These are phyloP conservation scores for Rhinichthys osculus DNA, from an alignment of 2,797 vertebrate genomes.

Conservation along the genomic window DNA sequence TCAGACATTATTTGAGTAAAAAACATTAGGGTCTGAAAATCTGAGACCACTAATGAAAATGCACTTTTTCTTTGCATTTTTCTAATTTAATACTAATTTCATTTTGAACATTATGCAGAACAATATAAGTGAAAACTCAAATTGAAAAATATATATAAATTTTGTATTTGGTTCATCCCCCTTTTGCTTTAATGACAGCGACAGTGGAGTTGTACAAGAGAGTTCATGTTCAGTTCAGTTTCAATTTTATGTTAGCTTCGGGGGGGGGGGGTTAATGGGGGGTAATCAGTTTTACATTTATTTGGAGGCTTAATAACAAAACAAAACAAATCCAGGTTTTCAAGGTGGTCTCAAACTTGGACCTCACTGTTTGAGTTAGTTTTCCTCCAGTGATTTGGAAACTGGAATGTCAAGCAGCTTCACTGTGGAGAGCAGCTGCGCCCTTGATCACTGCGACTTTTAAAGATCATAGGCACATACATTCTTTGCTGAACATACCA, in stretches of 20 bases:
- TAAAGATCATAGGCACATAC: background rate
- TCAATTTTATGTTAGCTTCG: too few relatives aligned
- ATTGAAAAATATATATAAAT: background rate
- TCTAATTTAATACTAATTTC: background rate
- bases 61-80: background rate
- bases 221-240: too few relatives aligned
- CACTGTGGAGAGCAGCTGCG: conserved; percentile 17
- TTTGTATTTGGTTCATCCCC: background rate
- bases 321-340: background rate
- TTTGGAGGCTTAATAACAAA: background rate
- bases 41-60: background rate
- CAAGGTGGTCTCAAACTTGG: background rate
- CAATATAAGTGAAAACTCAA: too few relatives aligned
- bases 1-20: background rate
- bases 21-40: background rate
- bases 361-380: background rate
- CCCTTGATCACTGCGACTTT: background rate
- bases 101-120: background rate
- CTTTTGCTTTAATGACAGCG: background rate
- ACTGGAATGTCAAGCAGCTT: conserved; percentile 9
- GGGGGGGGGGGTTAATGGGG: too few relatives aligned
- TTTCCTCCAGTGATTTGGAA: conserved; percentile 1
- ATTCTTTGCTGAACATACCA: background rate
- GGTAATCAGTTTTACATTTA: background rate
- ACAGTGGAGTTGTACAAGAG: background rate